These are phyloP conservation scores for Bombylius discolor DNA, from an alignment of 2,888 invertebrate species.

Conservation along the genomic window DNA sequence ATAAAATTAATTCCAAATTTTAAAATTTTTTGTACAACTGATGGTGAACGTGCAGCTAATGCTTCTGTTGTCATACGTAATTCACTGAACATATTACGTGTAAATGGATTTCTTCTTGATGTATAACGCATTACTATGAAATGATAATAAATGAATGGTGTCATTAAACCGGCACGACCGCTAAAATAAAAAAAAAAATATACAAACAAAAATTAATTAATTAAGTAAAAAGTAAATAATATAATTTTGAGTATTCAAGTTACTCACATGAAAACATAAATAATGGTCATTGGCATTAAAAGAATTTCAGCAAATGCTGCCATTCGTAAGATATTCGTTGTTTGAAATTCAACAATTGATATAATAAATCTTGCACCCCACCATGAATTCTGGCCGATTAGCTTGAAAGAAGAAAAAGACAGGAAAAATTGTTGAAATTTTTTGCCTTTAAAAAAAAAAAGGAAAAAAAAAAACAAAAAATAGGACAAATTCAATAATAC, in stretches of 20 bases:
- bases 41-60: constrained; percentile 59
- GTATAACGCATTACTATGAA: constrained; percentile 85
- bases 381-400: constrained; percentile 82
- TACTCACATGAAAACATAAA: constrained; percentile 78
- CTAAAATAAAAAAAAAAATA: constrained; percentile 41
- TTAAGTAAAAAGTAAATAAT: background rate
- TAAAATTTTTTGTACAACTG: constrained; percentile 46
- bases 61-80: constrained; percentile 60
- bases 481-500: constrained; percentile 35
- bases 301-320: constrained; percentile 91
- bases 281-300: constrained; percentile 67
- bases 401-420: constrained; percentile 41
- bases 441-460: background rate
- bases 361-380: constrained; percentile 78
- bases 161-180: constrained; percentile 77
- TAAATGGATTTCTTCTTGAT: constrained; percentile 92
- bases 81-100: constrained; percentile 84
- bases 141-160: constrained; percentile 94
- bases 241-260: constrained; percentile 1
- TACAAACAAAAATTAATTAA: constrained; percentile 3
- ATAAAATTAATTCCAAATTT: constrained; percentile 53
- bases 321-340: constrained; percentile 75
- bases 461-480: background rate
- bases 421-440: no score
- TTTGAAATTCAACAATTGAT: constrained; percentile 80